Base-by-base conservation (phyloP, 2,113 vertebrate genomes). In the Crotalus helleri region DNA sequence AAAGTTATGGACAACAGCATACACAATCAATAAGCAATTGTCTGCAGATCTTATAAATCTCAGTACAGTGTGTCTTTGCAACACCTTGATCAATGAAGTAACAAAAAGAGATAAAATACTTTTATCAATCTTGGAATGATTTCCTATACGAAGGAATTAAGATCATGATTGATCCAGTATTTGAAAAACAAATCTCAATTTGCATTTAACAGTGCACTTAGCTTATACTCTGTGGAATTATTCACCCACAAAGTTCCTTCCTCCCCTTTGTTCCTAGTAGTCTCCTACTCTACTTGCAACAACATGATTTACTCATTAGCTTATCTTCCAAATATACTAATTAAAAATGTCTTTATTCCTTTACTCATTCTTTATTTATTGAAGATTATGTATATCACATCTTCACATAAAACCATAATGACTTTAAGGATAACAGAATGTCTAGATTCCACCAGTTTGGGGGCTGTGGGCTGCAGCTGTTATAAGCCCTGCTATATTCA, bases 401-500 rank as follows among this genome's bases (percentile, higher is more conserved):
- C 96, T 97, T 59, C 92, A 93, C 95, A 97, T 98, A 98, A 98
- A 98, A 95, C 96, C 97, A 97, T 96, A 97, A 21, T 95, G 86
- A 96, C 94, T 96, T 94, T 90, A 96, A 96, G 96, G 96, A 94
- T 91, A 86, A 93, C 93, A 95, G 6, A 91, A 69, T 1, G 4
- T 96, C 95, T 96, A 96, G 91, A 90, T 96, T 96, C 95, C 88
- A 1, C 2, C 94, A 93, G 92, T 93, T 93, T 88, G 91, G 93
- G 94, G 94, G 88, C 94, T 95, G 96, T 95, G 95, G 95, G 39
- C 97, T 96, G 94, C 93, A 97, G 97, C 96, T 98, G 97, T 98
- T 98, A 98, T 98, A 98, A 96, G 97, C 97, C 96, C 97, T 95
- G 95, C 93, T 96, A 97, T 98, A 98, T 98, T 98, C 98, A 98